phyloP scores from a whole-genome alignment of 2,113 vertebrate genomes.

The Rattus norvegicus region DNA sequence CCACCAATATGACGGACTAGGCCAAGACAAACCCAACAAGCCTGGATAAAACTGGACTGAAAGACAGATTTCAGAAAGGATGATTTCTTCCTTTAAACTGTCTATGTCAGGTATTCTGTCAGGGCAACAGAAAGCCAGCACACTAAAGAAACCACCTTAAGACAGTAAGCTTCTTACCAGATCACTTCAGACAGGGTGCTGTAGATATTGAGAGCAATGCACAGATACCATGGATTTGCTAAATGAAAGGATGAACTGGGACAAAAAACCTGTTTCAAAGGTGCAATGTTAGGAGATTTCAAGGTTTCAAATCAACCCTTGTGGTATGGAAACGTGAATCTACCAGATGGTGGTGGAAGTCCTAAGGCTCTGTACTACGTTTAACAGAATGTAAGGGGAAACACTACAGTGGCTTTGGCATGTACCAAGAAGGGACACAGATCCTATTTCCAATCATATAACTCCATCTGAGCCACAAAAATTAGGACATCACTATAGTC shows the following conservation, averaged over 20 bases:
- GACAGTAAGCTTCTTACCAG: too few relatives aligned
- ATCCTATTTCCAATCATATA: not conserved
- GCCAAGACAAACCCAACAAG: not conserved
- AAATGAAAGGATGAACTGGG: not conserved
- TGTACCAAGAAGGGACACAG: not conserved
- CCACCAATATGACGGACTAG: not conserved
- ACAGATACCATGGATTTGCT: too few relatives aligned
- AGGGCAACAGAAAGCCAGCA: not conserved
- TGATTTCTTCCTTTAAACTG: not conserved
- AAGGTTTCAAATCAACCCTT: not conserved
- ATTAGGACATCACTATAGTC: not conserved
- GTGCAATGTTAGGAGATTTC: not conserved
- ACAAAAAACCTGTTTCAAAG: not conserved
- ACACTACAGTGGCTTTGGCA: not conserved
- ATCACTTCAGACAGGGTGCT: too few relatives aligned
- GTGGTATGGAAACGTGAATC: not conserved
- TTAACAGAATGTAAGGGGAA: not conserved
- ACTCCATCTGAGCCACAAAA: not conserved
- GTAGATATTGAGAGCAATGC: too few relatives aligned
- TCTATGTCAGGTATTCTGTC: too few relatives aligned
- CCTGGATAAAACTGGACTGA: not conserved
- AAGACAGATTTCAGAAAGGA: not conserved
- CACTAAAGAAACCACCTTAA: not conserved
- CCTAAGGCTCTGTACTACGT: not conserved
- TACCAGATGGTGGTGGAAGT: not conserved